phyloP scores from a whole-genome alignment of 2,113 vertebrate species.

The Ifrita kowaldi region DNA sequence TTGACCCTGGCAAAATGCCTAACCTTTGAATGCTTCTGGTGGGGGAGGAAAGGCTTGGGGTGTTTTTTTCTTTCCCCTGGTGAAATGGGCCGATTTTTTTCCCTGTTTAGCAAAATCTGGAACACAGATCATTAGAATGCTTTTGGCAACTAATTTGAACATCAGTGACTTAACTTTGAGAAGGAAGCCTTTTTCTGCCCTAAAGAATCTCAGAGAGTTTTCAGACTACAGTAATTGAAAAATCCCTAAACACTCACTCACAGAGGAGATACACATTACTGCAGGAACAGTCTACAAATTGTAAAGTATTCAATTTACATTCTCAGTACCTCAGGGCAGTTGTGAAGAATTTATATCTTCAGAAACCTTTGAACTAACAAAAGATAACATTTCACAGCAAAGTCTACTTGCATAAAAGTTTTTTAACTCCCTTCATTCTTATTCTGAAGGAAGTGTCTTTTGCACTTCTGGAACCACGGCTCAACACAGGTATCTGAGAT shows the following conservation, averaged over 20 bases:
- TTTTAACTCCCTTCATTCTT: conserved; percentile 71
- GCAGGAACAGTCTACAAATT: conserved; percentile 79
- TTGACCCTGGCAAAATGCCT: conserved; percentile 43
- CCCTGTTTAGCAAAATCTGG: conserved; percentile 75
- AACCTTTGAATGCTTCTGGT: not conserved
- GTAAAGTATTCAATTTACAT: conserved; percentile 86
- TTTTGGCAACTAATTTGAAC: conserved; percentile 84
- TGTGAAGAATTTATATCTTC: conserved; percentile 82
- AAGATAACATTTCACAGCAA: conserved; percentile 81
- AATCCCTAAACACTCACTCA: conserved; percentile 82
- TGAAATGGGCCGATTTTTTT: conserved; percentile 72
- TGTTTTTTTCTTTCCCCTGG: not conserved
- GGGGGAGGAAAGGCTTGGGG: not conserved
- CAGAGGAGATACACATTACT: conserved; percentile 81
- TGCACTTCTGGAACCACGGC: not conserved
- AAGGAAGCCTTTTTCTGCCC: conserved; percentile 77
- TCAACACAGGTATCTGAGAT: not conserved
- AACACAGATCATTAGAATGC: conserved; percentile 76
- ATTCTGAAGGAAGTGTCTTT: conserved; percentile 45
- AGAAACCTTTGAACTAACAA: conserved; percentile 84
- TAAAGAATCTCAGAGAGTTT: conserved; percentile 79
- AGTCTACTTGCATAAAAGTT: conserved; percentile 75
- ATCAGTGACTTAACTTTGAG: conserved; percentile 77
- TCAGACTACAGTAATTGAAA: conserved; percentile 83
- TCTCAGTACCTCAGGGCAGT: conserved; percentile 78